phyloP scores from a whole-genome alignment of 2,888 invertebrate genomes.

The Drosophila heteroneura region DNA sequence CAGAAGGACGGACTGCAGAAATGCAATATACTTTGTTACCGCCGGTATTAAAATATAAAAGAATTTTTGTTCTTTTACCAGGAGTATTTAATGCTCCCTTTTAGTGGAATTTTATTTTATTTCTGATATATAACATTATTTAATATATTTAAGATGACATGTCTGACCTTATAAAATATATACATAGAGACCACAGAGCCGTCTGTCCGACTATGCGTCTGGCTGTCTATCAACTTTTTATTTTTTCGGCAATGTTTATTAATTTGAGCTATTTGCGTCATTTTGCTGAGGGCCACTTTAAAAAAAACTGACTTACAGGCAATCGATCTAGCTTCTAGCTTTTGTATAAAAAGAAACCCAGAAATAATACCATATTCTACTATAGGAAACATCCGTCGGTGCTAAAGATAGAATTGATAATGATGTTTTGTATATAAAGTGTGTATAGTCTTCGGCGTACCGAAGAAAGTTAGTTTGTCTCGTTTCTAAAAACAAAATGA shows the following conservation, averaged over 20 bases:
- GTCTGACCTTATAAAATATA: not conserved
- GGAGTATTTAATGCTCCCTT: not conserved
- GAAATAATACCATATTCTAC: not conserved
- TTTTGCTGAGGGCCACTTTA: not conserved
- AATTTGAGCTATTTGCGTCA: not conserved
- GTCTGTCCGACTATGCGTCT: not conserved
- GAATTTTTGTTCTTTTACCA: not conserved
- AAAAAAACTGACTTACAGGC: not conserved
- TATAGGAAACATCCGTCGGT: not conserved
- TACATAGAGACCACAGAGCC: not conserved
- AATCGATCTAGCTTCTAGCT: not conserved
- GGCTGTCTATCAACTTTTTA: not conserved
- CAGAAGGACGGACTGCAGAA: not conserved
- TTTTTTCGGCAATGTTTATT: not conserved
- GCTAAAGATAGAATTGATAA: not conserved
- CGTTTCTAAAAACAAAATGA: not conserved
- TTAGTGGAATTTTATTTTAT: not conserved
- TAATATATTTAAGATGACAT: not conserved
- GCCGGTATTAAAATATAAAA: too few species aligned
- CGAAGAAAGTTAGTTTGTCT: not conserved
- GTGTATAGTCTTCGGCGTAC: not conserved
- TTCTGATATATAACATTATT: not conserved
- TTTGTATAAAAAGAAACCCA: not conserved
- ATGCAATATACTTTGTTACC: too few species aligned
- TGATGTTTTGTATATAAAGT: not conserved